These are phyloP conservation scores for Hemiscyllium ocellatum DNA, from an alignment of 2,113 vertebrate genomes.

Conservation along the genomic window DNA sequence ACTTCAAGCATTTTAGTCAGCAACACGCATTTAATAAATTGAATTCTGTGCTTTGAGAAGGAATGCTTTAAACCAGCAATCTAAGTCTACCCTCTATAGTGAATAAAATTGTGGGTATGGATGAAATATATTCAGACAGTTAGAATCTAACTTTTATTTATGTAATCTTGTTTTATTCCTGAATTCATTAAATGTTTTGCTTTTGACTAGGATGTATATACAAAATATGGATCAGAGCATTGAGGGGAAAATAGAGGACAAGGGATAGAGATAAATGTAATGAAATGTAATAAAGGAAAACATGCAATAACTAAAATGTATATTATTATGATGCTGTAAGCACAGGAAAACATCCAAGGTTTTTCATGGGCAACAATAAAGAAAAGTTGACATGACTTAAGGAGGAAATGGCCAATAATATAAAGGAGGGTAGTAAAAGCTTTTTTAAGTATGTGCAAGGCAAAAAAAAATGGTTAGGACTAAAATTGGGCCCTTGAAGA, in stretches of 20 bases:
- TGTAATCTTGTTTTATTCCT: neutral
- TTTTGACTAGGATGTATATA: neutral
- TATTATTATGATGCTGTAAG: neutral
- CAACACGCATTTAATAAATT: neutral
- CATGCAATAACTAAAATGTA: neutral
- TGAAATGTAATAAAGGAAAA: neutral
- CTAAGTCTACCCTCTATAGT: neutral
- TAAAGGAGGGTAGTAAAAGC: no score
- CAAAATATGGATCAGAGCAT: neutral
- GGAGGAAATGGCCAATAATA: neutral
- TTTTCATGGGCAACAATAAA: neutral
- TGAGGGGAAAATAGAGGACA: neutral
- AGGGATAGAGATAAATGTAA: neutral
- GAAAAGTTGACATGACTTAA: neutral
- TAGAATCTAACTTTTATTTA: neutral
- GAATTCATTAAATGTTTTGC: neutral
- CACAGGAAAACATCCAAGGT: neutral
- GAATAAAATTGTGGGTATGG: neutral
- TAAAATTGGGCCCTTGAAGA: no score
- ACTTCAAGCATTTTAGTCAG: neutral
- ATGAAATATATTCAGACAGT: neutral
- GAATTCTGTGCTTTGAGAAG: neutral
- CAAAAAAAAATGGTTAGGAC: no score
- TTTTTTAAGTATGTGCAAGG: no score
- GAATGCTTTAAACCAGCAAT: neutral